Conservation (phyloP, 2,888 invertebrate genomes). For the Drosophila meridionalis region DNA sequence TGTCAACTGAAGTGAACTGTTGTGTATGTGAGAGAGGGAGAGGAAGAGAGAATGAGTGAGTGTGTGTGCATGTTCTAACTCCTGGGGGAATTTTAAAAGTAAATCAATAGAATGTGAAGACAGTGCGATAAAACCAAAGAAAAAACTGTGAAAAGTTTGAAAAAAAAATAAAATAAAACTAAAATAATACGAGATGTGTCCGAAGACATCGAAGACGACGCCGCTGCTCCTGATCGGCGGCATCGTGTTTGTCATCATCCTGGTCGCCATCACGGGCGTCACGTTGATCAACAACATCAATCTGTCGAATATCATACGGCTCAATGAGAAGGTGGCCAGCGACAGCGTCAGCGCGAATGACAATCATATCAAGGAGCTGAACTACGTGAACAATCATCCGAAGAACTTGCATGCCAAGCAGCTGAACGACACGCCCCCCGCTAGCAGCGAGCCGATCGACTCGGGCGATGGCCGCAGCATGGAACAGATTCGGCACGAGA, state of each 20-base stretch:
- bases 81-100: slow-evolving; percentile 26
- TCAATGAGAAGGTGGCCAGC: slow-evolving; percentile 84
- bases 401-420: slow-evolving; percentile 73
- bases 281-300: slow-evolving; percentile 85
- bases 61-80: background rate
- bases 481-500: slow-evolving; percentile 59
- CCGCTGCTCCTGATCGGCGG: slow-evolving; percentile 84
- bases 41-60: background rate
- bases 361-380: slow-evolving; percentile 78
- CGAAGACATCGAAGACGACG: slow-evolving; percentile 83
- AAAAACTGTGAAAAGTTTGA: slow-evolving; percentile 6
- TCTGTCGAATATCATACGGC: slow-evolving; percentile 83
- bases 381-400: slow-evolving; percentile 83
- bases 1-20: slow-evolving; percentile 28
- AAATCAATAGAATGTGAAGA: slow-evolving; percentile 39
- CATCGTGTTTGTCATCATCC: slow-evolving; percentile 85
- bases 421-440: slow-evolving; percentile 26
- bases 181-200: slow-evolving; percentile 73
- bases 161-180: slow-evolving; percentile 4
- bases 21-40: slow-evolving; percentile 4
- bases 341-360: slow-evolving; percentile 82
- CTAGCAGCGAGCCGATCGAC: slow-evolving; percentile 6
- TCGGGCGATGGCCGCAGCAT: slow-evolving; percentile 44
- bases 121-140: background rate
- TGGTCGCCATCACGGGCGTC: slow-evolving; percentile 86